Conservation (phyloP, 2,113 vertebrate species). For the Istiophorus platypterus region DNA sequence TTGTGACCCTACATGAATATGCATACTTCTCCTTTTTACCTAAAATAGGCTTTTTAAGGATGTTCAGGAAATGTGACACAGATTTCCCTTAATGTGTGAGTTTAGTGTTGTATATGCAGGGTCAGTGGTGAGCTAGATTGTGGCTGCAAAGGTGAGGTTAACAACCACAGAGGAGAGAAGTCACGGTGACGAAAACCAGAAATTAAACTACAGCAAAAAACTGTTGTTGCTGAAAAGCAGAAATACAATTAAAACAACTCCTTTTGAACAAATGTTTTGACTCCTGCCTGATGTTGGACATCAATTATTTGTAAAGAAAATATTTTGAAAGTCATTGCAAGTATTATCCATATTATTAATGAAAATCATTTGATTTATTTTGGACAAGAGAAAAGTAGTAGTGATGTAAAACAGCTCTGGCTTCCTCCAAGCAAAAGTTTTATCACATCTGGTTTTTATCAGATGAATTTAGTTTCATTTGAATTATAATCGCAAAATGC, state of each 20-base stretch:
- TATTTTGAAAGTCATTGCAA: not conserved
- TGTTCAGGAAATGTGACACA: not conserved
- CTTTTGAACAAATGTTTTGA: not conserved
- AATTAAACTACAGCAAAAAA: not conserved
- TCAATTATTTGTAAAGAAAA: not conserved
- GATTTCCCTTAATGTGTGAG: not conserved
- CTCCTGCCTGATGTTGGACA: not conserved
- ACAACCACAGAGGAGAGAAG: not conserved
- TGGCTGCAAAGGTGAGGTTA: not conserved
- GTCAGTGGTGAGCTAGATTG: not conserved
- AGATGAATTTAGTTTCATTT: constrained; percentile 17
- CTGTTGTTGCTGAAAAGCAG: not conserved
- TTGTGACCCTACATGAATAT: not conserved
- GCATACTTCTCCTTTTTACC: not conserved
- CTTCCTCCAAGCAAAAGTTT: not conserved
- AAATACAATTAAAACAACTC: not conserved
- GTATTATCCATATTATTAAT: not conserved
- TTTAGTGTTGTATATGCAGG: not conserved
- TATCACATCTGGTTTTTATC: constrained; percentile 5
- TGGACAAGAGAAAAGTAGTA: not conserved
- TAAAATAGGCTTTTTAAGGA: not conserved
- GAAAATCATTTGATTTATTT: not conserved
- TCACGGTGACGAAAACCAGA: not conserved
- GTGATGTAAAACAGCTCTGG: not conserved
- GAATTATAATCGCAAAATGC: constrained; percentile 26